Percentiles rank a stretch among this genome's conserved stretches.
Conservation (phyloP, 2,888 invertebrate species). For the Octonoba sinensis region DNA sequence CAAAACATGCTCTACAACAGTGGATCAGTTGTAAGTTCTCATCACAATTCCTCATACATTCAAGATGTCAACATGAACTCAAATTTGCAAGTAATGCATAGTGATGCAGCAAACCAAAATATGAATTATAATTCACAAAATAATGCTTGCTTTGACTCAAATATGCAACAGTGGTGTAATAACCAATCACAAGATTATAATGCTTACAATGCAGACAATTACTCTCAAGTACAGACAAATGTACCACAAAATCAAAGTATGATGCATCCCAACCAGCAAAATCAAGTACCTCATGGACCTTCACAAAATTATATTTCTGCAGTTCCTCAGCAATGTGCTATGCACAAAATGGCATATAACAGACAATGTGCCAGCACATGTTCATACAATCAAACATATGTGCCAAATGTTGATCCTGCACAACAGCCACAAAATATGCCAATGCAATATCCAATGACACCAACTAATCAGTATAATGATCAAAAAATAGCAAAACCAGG, state of each 20-base stretch:
- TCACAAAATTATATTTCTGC: no score
- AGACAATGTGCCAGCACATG: constrained; percentile 16
- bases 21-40: constrained; percentile 9
- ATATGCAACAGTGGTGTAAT: constrained; percentile 30
- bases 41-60: neutral
- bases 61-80: constrained; percentile 7
- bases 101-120: constrained; percentile 13
- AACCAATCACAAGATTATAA: constrained; percentile 13
- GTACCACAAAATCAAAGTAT: constrained; percentile 22
- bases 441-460: constrained; percentile 12
- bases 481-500: neutral
- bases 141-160: constrained; percentile 17
- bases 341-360: constrained; percentile 9
- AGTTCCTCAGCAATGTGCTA: constrained; percentile 20
- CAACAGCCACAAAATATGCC: constrained; percentile 18
- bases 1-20: constrained; percentile 26
- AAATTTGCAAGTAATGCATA: constrained; percentile 42
- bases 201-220: constrained; percentile 4
- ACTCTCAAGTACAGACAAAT: constrained; percentile 10
- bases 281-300: constrained; percentile 1
- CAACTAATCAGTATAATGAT: constrained; percentile 15
- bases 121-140: constrained; percentile 22
- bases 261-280: constrained; percentile 1
- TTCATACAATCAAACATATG: constrained; percentile 8
- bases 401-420: neutral